Evolutionary conservation across 1,140 invertebrate species (phyloP), one percentile per base, ranked within the genome.

Genomic region (Cheumatopsyche charites): DNA sequence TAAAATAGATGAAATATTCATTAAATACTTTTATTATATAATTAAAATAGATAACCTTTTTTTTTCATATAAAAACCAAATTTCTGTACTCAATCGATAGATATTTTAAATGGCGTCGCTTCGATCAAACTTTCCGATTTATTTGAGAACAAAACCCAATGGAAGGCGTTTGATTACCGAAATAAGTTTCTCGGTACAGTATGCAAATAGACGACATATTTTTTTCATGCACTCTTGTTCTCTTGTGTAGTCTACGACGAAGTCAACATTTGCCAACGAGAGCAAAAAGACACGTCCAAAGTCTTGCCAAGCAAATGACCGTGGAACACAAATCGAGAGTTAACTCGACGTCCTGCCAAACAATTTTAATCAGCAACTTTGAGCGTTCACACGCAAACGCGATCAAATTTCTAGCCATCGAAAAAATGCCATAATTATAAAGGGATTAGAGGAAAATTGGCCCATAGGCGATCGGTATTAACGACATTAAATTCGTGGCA

Each of bases 361-460:
- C 23, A 63, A 63, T 63, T 63, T 23, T 25, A 42, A 63, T 12
- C 45, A 29, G 65, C 43, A 15, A 63, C 26, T 36, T 36, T 9
- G 29, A 36, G 9, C 9, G 29, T 52, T 52, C 19, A 41, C 42
- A 67, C 23, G 65, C n/a, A 26, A 26, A 21, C 45, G 19, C 6
- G 21, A 47, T 29, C 29, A 23, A 41, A 43, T 23, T 12, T 15
- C 17, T 19, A 13, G 13, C 29, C 36, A 25, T 62, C 26, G 29
- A 70, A 70, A 62, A 43, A 41, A 36, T 45, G 36, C 29, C 19
- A 62, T 62, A 70, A 70, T 62, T 70, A 70, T 62, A 70, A 70
- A 70, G 55, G n/a, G 61, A 70, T 70, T 70, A 70, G 68, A 41
- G 45, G 49, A 26, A 26, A 55, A 23, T 68, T 55, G 11, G 67